Evolutionary conservation across 2,888 invertebrate genomes (phyloP), one percentile per base, ranked within the genome.

Genomic region (Ormyrus labotus): DNA sequence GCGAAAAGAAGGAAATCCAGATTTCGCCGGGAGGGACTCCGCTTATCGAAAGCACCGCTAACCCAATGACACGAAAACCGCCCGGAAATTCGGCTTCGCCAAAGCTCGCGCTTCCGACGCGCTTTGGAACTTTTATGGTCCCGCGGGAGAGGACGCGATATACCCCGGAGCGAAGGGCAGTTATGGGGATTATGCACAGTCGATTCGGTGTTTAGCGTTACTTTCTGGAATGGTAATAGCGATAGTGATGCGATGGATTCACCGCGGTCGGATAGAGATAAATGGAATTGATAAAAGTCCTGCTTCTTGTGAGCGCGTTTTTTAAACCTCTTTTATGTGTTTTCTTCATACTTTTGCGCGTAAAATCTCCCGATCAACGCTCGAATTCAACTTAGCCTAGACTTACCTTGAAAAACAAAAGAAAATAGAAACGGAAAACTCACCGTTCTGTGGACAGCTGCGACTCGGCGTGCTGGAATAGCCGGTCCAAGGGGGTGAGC

Each of bases 391-490:
- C 34, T 34, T 34, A 34, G 34, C 34, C 34, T 3, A 34, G 2
- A 34, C 34, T 34, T 3, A 34, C 34, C 34, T 34, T 34, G 2
- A 34, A 34, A 34, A 2, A 2, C 34, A 34, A 34, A 34, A 34
- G 34, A 34, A 34, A 34, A 34, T 19, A 19, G 19, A 19, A 19
- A 19, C 1, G 0, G 58, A 71, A 64, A 55, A 87, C 88, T 89
- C 82, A 89, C 89, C 89, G 86, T 83, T 86, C 86, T 85, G 84
- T 85, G 83, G 82, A 78, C 45, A 84, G 83, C 50, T 85, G 83
- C 82, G 87, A 86, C n/a, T 81, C 82, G 45, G 86, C 85, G 68
- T 87, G 85, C 67, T 85, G 85, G 77, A 86, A 86, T 69, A 89
- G 84, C 82, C 83, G 85, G 47, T 84, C 85, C 83, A 87, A 81